Conservation (phyloP, 2,797 vertebrate genomes). For the Acrossocheilus wenchowensis region DNA sequence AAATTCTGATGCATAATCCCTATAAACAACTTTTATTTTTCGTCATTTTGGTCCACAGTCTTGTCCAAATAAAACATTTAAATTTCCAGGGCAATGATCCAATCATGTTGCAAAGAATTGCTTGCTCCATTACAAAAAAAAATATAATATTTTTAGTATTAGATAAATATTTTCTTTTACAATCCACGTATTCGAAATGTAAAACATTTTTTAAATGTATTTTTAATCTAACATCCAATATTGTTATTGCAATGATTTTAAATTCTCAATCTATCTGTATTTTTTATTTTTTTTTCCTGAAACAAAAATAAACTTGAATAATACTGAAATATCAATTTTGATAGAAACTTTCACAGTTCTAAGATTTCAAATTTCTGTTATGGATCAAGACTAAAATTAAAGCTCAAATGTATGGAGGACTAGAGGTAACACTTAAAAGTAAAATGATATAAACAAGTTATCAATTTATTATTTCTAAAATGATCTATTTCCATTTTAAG, state of each 20-base stretch:
- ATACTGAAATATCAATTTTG: neutral
- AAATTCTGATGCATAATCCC: conserved; percentile 17
- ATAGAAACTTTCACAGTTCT: neutral
- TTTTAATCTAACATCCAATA: neutral
- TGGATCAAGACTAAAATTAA: conserved; percentile 1
- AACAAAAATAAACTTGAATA: neutral
- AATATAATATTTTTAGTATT: conserved; percentile 6
- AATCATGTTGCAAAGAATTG: neutral
- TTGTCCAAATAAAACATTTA: conserved; percentile 40
- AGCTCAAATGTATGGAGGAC: neutral
- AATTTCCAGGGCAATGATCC: conserved; percentile 14
- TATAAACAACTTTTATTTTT: conserved; percentile 18
- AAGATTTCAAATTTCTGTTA: neutral
- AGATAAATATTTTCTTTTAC: neutral
- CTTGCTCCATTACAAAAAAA: neutral
- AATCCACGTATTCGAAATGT: neutral
- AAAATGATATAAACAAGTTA: neutral
- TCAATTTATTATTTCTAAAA: neutral
- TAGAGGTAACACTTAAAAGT: neutral
- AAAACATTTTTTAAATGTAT: neutral
- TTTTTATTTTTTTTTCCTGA: neutral
- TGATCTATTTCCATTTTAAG: neutral
- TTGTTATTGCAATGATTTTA: neutral
- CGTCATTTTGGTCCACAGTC: conserved; percentile 64
- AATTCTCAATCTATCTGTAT: neutral